Conservation (phyloP, 92 coral and sea anemone genomes). For the Scolanthus callimorphus region DNA sequence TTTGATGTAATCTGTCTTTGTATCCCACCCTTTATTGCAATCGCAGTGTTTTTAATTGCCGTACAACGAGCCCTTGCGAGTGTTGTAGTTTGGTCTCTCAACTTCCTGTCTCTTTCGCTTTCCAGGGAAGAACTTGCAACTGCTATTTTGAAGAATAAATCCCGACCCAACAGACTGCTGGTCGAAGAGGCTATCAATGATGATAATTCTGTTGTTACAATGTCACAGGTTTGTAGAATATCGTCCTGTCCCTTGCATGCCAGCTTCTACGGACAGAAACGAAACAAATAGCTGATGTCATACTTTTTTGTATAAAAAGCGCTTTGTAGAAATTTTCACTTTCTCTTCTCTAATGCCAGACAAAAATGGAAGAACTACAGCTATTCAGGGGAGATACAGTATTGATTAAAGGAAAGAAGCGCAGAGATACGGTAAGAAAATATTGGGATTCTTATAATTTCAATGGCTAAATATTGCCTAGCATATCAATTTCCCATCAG, state of each 20-base stretch:
- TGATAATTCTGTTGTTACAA: slow-evolving; percentile 96
- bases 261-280: too few species aligned
- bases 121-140: slow-evolving; percentile 95
- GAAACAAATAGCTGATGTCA: neutral
- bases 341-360: slow-evolving; percentile 39
- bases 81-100: neutral
- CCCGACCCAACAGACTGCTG: slow-evolving; percentile 87
- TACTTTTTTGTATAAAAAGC: neutral
- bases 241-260: too few species aligned
- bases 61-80: too few species aligned
- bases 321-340: slow-evolving; percentile 12
- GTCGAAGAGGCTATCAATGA: slow-evolving; percentile 99
- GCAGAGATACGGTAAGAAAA: slow-evolving; percentile 88
- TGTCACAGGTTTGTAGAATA: slow-evolving; percentile 93
- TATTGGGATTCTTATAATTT: too few species aligned
- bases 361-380: slow-evolving; percentile 97
- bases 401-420: slow-evolving; percentile 94
- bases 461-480: too few species aligned
- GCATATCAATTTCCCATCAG: too few species aligned
- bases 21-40: too few species aligned
- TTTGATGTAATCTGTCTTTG: too few species aligned
- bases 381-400: slow-evolving; percentile 98
- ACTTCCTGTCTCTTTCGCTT: slow-evolving; percentile 53
- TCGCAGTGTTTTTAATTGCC: too few species aligned
- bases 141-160: slow-evolving; percentile 88